Base-by-base conservation (phyloP, 2,797 vertebrate genomes). In the Gymnocypris eckloni region DNA sequence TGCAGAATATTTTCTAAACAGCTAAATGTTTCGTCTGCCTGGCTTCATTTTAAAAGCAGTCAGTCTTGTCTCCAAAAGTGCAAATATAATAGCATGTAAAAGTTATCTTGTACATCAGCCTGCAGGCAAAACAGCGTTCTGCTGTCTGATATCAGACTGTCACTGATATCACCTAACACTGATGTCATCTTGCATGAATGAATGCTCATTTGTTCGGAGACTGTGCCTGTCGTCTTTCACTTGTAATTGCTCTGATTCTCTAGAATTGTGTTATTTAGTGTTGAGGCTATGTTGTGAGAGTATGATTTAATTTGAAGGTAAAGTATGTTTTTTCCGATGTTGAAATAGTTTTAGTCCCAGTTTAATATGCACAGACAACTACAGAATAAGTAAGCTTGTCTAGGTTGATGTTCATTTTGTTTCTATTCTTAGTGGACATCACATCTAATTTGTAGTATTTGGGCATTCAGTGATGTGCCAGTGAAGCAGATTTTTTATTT, bases 31-130 rank as follows among this genome's bases (percentile, higher is more conserved):
- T 43, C 6, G 2, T 37, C 37, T 89, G 87, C 86, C 89, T 91
- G 86, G 86, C 73, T 88, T 90, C 41, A 85, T 88, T 2, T 61
- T 88, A 81, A 89, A 90, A 78, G 39, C 86, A 91, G 89, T 81
- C 88, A 86, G 89, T 89, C 43, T 39, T 28, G 88, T 93, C 91
- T 92, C 91, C 61, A 89, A 87, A 91, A 89, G 93, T 93, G 91
- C 92, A 93, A 93, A 93, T 92, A 90, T 92, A 84, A 91, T 91
- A 90, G 91, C 89, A 93, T 80, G 15, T 81, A 89, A 16, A 87
- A 84, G 92, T 90, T 92, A 86, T 92, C 87, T 88, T 89, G 84
- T 41, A 86, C 86, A 94, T 92, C 89, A 84, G 91, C 93, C 87
- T 61, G 84, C 50, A 91, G 91, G 89, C 88, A 70, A 85, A 79